Percentiles rank a stretch among this genome's conserved stretches.
Evolutionary conservation across 2,888 invertebrate genomes (phyloP).

Genomic region (Dendrolimus pini): DNA sequence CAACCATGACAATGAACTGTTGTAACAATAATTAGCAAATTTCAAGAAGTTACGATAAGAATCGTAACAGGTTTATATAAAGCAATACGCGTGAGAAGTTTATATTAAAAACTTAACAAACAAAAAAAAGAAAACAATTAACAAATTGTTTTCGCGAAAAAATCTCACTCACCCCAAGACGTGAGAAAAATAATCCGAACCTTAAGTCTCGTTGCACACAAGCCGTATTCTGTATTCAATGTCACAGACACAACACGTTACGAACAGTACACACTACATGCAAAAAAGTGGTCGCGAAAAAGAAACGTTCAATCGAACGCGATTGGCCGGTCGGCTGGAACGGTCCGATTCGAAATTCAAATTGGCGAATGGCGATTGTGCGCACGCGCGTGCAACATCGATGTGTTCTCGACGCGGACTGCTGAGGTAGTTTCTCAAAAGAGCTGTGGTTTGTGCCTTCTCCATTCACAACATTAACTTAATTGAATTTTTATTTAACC

Average conservation of each 20-base stretch:
- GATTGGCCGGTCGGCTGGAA: slow-evolving; percentile 53
- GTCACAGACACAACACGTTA: slow-evolving; percentile 58
- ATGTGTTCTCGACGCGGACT: slow-evolving; percentile 58
- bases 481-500: slow-evolving; percentile 12
- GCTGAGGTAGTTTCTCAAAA: slow-evolving; percentile 62
- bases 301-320: slow-evolving; percentile 52
- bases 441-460: slow-evolving; percentile 57
- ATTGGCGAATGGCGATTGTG: slow-evolving; percentile 36
- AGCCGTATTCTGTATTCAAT: slow-evolving; percentile 37
- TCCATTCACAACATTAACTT: slow-evolving; percentile 60
- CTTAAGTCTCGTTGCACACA: slow-evolving; percentile 25
- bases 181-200: slow-evolving; percentile 60
- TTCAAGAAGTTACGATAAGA: background rate
- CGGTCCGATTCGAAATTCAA: slow-evolving; percentile 54
- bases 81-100: slow-evolving; percentile 15
- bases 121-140: slow-evolving; percentile 31
- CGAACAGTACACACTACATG: slow-evolving; percentile 51
- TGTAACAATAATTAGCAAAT: slow-evolving; percentile 17
- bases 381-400: slow-evolving; percentile 47
- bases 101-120: slow-evolving; percentile 8
- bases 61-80: background rate
- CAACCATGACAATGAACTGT: slow-evolving; percentile 26
- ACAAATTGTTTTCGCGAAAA: slow-evolving; percentile 13
- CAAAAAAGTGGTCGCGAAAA: slow-evolving; percentile 54
- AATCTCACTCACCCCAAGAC: slow-evolving; percentile 47